A percentile compares a stretch with the other conserved stretches of the same genome.
Conservation (phyloP, 2,888 invertebrate species). For the Augochlorella aurata region DNA sequence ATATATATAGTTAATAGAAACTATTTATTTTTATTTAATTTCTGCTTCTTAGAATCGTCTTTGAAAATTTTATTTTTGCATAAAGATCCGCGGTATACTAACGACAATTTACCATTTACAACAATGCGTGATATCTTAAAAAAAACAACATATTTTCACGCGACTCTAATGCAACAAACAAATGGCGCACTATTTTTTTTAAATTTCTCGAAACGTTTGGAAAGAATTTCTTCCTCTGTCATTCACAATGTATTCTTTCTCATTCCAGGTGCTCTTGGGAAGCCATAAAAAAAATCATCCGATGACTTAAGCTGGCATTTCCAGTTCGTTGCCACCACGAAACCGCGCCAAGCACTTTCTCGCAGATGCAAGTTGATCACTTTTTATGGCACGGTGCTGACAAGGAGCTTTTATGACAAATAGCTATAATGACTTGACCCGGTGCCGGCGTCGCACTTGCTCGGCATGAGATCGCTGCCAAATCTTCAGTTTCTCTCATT, state of each 20-base stretch:
- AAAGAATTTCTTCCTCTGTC: neutral
- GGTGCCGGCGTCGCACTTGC: neutral
- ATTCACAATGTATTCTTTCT: neutral
- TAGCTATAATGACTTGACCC: neutral
- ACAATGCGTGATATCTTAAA: too few species aligned
- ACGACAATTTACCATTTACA: too few species aligned
- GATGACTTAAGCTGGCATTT: neutral
- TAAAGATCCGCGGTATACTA: too few species aligned
- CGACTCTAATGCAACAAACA: too few species aligned
- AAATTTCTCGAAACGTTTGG: too few species aligned
- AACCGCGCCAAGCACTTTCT: neutral
- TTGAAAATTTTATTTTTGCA: too few species aligned
- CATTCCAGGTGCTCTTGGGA: conserved; percentile 20
- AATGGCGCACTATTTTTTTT: too few species aligned
- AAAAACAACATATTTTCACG: too few species aligned
- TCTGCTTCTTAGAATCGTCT: too few species aligned
- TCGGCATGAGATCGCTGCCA: neutral
- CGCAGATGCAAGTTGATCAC: conserved; percentile 1
- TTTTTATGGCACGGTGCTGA: neutral
- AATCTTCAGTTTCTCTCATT: too few species aligned
- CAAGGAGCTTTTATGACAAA: neutral
- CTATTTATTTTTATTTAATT: too few species aligned
- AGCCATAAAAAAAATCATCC: neutral
- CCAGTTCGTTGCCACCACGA: neutral
- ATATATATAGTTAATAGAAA: too few species aligned